These are phyloP conservation scores for Sturmia bella DNA, from an alignment of 2,888 invertebrate species.

Conservation along the genomic window DNA sequence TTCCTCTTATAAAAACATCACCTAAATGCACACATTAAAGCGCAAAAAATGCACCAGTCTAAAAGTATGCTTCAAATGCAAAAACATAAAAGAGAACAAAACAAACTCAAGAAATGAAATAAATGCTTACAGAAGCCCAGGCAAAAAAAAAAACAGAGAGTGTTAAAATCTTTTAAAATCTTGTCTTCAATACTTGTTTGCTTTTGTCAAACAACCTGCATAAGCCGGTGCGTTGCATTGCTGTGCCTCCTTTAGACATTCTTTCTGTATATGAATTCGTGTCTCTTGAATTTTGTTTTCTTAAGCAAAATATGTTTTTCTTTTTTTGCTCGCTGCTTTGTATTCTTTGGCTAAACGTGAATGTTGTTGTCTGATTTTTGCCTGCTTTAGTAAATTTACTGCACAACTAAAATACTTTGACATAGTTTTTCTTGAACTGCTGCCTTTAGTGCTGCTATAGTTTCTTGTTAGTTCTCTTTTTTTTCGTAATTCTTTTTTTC, in stretches of 20 bases:
- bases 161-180: conserved; percentile 60
- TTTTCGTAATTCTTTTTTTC: neutral
- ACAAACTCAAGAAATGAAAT: neutral
- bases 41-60: conserved; percentile 3
- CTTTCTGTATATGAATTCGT: conserved; percentile 20
- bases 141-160: conserved; percentile 20
- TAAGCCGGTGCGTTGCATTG: conserved; percentile 36
- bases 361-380: conserved; percentile 21
- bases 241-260: neutral
- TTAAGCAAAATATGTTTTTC: conserved; percentile 15
- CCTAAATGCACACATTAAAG: conserved; percentile 3
- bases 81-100: conserved; percentile 19
- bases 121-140: conserved; percentile 46
- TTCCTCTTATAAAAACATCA: conserved; percentile 14
- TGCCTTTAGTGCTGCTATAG: neutral
- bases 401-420: conserved; percentile 56
- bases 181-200: conserved; percentile 59
- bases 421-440: conserved; percentile 51
- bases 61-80: conserved; percentile 41
- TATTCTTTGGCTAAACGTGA: conserved; percentile 17
- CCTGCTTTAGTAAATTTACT: conserved; percentile 48
- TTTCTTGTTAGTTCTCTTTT: conserved; percentile 34
- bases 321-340: conserved; percentile 4
- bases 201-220: conserved; percentile 61
- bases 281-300: conserved; percentile 31